Conservation (phyloP, 2,888 invertebrate genomes). For the Plebejus melissa region DNA sequence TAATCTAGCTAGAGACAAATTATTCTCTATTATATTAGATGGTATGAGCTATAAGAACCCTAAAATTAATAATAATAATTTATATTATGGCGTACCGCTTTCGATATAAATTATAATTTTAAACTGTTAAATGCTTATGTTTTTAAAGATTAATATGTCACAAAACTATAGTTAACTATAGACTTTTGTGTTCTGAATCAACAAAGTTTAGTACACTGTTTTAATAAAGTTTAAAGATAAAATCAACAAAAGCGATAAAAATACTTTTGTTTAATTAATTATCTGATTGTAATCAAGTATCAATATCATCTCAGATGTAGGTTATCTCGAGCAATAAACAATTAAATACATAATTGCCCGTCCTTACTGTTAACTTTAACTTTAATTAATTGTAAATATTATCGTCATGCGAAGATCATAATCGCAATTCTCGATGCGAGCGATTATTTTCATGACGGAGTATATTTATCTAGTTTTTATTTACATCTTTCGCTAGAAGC, state of each 20-base stretch:
- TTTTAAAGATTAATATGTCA: neutral
- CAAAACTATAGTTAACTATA: neutral
- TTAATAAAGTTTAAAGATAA: neutral
- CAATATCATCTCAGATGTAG: conserved; percentile 18
- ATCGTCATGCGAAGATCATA: conserved; percentile 16
- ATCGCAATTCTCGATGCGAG: conserved; percentile 12
- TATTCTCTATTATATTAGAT: neutral
- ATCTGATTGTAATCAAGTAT: conserved; percentile 14
- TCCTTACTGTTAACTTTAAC: neutral
- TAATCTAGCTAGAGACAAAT: neutral
- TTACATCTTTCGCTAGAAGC: neutral
- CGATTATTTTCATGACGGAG: neutral
- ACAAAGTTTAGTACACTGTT: neutral
- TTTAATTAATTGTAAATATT: conserved; percentile 20
- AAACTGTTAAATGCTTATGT: neutral
- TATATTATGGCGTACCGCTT: neutral
- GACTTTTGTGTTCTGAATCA: neutral
- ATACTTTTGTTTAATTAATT: conserved; percentile 16
- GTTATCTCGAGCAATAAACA: conserved; percentile 21
- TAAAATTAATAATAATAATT: neutral
- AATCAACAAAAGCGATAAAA: neutral
- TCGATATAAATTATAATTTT: neutral
- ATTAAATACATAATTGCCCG: conserved; percentile 18
- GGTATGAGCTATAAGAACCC: too few species aligned
- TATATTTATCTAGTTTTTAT: neutral